Base-by-base conservation (phyloP, 2,797 vertebrate genomes). In the Gambelia wislizenii region DNA sequence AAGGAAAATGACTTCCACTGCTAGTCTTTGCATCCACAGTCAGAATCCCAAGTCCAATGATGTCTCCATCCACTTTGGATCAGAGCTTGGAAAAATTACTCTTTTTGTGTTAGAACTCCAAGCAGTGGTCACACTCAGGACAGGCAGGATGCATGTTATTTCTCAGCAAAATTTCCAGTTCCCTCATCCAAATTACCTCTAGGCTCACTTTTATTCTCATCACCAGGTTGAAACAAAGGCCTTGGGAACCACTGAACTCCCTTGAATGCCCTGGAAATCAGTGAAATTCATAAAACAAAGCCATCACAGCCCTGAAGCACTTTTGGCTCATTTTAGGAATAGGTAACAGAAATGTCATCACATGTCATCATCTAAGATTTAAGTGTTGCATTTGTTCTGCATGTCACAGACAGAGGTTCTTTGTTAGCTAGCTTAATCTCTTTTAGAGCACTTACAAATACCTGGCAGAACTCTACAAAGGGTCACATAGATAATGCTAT, bases 361-460 rank as follows among this genome's bases (percentile, higher is more conserved):
- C 22, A 33, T 75, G 77, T 36, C n/a, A 91, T 84, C 89, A 87
- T 18, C 0, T 49, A 76, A 1, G 64, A 89, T 49, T 75, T 91
- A 93, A 91, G 78, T 93, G 83, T 27, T 84, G 67, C 84, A 86
- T 67, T 85, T 83, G 79, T n/a, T 85, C 49, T 79, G n/a, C 1
- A 4, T 61, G 94, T 79, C 91, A 30, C 81, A 88, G 91, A 92
- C 49, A 93, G 89, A 89, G 77, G 87, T 83, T 67, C 88, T 91
- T 84, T 92, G 81, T 87, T 93, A 25, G 82, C 85, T 42, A 83
- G 92, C 93, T 88, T 90, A 90, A 93, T 88, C 83, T 91, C 92
- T 89, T 90, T 84, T 80, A 92, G 87, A 78, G 83, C 78, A 89
- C 61, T 84, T 91, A 87, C 88, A 92, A 95, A 95, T 91, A 93